Evolutionary conservation across 2,888 invertebrate species (phyloP), one percentile per base, ranked within the genome.

Genomic region (Cetonia aurata): DNA sequence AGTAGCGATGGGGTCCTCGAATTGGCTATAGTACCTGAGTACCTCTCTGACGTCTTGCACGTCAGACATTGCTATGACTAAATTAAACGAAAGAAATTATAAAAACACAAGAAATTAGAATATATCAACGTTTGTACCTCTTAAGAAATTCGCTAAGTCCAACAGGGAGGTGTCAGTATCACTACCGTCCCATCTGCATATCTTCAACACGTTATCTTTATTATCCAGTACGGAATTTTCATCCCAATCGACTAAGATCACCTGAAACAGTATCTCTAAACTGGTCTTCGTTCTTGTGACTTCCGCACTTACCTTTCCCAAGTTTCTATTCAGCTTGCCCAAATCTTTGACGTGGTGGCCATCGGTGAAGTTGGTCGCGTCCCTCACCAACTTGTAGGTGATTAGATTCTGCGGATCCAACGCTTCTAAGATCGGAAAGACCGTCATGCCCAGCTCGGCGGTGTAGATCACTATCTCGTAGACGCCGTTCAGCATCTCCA

Each of bases 401-500:
- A 99, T 92, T 71, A 86, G 88, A 80, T 92, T 93, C 82, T 98
- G 93, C 0, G 96, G 96, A 85, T 99, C 99, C 69, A 99, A 86
- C 33, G 94, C 93, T 83, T 98, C 96, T 66, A 98, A 87, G 50
- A 99, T 93, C 0, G 98, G 96, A 85, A 93, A 96, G 37, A 97
- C 97, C 75, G 96, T 98, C 89, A 96, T 92, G 70, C 96, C 97
- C 81, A 95, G 95, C 84, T 99, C 99, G 19, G 95, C 92, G 0
- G 99, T 99, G 84, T 95, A 99, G 70, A 99, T 91, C 3, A 99
- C 97, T 74, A 98, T 92, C 87, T 99, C 99, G 86, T 95, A 99
- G 77, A 93, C 88, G 9, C 81, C 81, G 73, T 80, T 80, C n/a
- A 84, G 74, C 4, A 79, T 77, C 80, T 96, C 94, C n/a, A 99